Conservation (phyloP, 1,140 invertebrate genomes). For the Helicorthomorpha holstii region DNA sequence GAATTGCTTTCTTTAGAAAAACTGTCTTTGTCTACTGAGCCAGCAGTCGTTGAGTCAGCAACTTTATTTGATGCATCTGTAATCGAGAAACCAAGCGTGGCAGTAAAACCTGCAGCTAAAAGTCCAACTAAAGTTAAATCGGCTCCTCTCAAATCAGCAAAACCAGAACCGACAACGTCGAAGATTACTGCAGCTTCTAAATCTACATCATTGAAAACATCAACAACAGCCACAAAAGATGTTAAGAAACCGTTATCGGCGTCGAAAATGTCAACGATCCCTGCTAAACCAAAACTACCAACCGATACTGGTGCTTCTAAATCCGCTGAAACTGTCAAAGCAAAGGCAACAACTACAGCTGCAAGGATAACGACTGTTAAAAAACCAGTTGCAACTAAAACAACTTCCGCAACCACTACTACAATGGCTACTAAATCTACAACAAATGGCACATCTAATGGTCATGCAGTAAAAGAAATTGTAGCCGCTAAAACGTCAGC, state of each 20-base stretch:
- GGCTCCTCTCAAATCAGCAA: background rate
- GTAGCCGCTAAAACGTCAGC: background rate
- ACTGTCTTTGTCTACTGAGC: background rate
- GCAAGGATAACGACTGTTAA: background rate
- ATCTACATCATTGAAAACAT: background rate
- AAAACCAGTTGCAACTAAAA: background rate
- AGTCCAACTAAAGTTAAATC: background rate
- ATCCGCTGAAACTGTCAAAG: background rate
- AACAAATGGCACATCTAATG: background rate
- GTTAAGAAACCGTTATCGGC: background rate
- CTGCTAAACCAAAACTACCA: conserved; percentile 5
- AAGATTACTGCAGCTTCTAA: background rate
- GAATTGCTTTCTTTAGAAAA: background rate
- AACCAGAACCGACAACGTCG: background rate
- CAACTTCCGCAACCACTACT: conserved; percentile 5
- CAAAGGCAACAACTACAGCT: background rate
- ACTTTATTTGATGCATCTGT: background rate
- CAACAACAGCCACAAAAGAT: no score
- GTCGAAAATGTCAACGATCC: background rate
- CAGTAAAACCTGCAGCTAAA: background rate
- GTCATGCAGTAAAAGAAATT: background rate
- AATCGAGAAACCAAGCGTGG: background rate
- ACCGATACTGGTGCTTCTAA: background rate
- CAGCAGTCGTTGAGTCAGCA: background rate
- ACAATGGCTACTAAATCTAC: conserved; percentile 4